These are phyloP conservation scores for Chironomus tepperi DNA, from an alignment of 1,140 invertebrate genomes.

Conservation along the genomic window DNA sequence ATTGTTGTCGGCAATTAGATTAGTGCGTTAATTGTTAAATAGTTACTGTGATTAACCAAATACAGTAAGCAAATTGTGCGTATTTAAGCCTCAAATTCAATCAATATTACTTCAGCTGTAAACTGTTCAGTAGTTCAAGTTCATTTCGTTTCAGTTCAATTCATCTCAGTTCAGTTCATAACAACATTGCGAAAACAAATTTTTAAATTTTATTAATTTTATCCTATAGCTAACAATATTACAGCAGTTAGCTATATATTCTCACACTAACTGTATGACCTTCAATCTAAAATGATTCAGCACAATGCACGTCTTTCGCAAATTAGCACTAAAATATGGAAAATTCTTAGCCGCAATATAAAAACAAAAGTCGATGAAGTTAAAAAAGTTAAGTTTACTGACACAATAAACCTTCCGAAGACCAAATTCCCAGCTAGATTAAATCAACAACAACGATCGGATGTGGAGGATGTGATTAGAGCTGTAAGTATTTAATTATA, in stretches of 20 bases:
- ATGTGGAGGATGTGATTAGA: constrained; percentile 41
- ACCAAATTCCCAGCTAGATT: constrained; percentile 45
- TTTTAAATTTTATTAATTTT: not conserved
- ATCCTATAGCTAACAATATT: not conserved
- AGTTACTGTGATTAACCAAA: too few relatives aligned
- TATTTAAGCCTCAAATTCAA: not conserved
- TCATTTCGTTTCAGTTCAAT: too few relatives aligned
- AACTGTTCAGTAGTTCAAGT: not conserved
- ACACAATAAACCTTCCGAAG: constrained; percentile 46
- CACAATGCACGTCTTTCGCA: not conserved
- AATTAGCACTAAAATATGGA: not conserved
- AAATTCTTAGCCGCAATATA: not conserved
- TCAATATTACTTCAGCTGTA: not conserved
- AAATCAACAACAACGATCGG: constrained; percentile 38
- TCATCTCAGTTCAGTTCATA: too few relatives aligned
- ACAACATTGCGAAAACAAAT: too few relatives aligned
- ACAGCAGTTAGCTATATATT: not conserved
- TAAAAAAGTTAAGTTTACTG: constrained; percentile 39
- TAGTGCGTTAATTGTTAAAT: too few relatives aligned
- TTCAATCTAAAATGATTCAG: not conserved
- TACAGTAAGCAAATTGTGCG: too few relatives aligned
- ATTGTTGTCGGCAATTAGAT: too few relatives aligned
- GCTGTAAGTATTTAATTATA: constrained; percentile 29
- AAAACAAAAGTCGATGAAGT: constrained; percentile 4
- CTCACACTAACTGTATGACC: not conserved